Evolutionary conservation across 2,797 vertebrate species (phyloP), one percentile per base, ranked within the genome.

Genomic region (Oryzias sinensis): DNA sequence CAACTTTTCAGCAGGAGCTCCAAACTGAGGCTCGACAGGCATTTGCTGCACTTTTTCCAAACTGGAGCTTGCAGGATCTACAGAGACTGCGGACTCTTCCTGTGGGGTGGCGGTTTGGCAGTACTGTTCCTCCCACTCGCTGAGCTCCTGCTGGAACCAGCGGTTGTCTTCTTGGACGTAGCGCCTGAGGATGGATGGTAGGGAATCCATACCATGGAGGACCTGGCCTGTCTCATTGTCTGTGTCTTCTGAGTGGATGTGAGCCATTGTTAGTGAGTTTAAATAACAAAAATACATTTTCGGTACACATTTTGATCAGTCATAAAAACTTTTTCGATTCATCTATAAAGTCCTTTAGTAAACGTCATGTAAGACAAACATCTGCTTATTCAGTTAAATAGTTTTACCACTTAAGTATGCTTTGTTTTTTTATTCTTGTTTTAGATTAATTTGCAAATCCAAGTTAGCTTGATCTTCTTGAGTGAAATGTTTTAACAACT

Each of bases 101-200:
- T 95, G 93, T 5, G 92, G 93, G 3, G 93, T 24, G 0, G 83
- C 83, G 0, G 73, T 90, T 83, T 95, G 96, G 74, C 93, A 93
- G 44, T 93, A 93, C 46, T 97, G 96, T 62, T 95, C 94, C 90
- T 97, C 93, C 97, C 95, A 97, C 29, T 97, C 95, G 4, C 88
- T 93, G 9, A 96, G 84, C 87, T 99, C 96, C 75, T 94, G 94
- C 78, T 96, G 94, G 65, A 98, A 95, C 65, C 91, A 91, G 87
- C 92, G 93, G 88, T 98, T 99, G 60, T 98, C 95, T 63, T 97
- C 93, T 33, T 91, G 89, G 57, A 98, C 92, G 43, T 93, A 96
- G 20, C 87, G 93, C 33, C 88, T 86, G 43, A 99, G 93, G 24
- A 93, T 74, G 0, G 89, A 51, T 0, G 94, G 90, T 45, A 99